Evolutionary conservation across 1,140 invertebrate species (phyloP), one percentile per base, ranked within the genome.

Genomic region (Trinorchestia longiramus): DNA sequence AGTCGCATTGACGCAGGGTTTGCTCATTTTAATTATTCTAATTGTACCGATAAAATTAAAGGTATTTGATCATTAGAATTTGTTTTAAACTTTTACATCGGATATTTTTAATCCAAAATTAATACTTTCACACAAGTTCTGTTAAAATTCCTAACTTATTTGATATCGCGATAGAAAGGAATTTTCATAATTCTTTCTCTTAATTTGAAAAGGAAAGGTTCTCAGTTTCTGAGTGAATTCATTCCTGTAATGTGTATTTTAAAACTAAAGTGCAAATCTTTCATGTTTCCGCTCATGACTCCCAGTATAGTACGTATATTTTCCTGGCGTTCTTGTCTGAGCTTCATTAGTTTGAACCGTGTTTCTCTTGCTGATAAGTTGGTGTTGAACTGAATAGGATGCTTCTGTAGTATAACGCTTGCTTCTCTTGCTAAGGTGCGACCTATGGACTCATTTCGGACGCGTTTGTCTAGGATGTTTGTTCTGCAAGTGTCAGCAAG

Each of bases 401-500:
- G 62, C 62, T 77, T 77, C 15, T 77, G 62, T 77, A 77, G 62
- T 28, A 77, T 36, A 28, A 36, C 62, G 62, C 62, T 77, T 77
- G 62, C 62, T 77, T 77, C 62, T 77, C 62, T 77, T 77, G 62
- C 88, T 28, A 41, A 90, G 88, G 88, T 90, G 88, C 43, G 88
- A 90, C 88, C 88, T 90, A 90, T 45, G 92, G 43, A 94, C 92
- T 94, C 43, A 45, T 94, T 94, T 94, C 44, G 36, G 43, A n/a
- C 43, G 43, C 92, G 92, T 94, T 47, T 40, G 92, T 40, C 41
- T 43, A 43, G 43, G 92, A 94, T 94, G 92, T 94, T 94, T 94
- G 92, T 94, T 94, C 92, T 94, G 92, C 92, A 94, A 94, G 92
- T 94, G 92, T 94, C 92, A 94, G 92, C 92, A 94, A 94, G 92